Percentiles rank a stretch among this genome's conserved stretches.
Conservation (phyloP, 2,888 invertebrate genomes). For the Polymixis lichenea region DNA sequence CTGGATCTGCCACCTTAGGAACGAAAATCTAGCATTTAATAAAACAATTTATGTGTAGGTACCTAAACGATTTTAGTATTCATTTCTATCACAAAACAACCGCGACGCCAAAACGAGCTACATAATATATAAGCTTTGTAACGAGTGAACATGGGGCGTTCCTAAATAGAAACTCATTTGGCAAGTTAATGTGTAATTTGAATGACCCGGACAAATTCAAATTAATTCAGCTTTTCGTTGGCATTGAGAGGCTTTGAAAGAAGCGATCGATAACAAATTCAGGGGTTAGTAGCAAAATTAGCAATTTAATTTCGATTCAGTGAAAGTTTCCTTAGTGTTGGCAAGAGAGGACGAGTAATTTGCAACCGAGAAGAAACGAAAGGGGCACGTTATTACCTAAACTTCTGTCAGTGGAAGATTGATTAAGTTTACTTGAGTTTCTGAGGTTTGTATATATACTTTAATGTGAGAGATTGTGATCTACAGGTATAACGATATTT, state of each 20-base stretch:
- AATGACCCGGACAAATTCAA: slow-evolving; percentile 73
- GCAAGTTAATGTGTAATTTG: slow-evolving; percentile 66
- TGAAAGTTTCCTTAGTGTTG: slow-evolving; percentile 80
- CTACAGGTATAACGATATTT: background rate
- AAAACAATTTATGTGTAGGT: slow-evolving; percentile 19
- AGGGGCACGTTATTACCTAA: slow-evolving; percentile 74
- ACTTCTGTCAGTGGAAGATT: slow-evolving; percentile 79
- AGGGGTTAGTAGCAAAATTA: slow-evolving; percentile 82
- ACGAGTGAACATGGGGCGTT: slow-evolving; percentile 45
- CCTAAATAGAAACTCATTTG: slow-evolving; percentile 67
- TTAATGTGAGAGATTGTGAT: slow-evolving; percentile 29
- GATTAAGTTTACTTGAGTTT: slow-evolving; percentile 74
- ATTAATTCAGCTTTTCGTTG: slow-evolving; percentile 74
- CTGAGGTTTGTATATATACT: slow-evolving; percentile 59
- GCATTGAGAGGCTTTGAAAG: slow-evolving; percentile 73
- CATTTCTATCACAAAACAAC: slow-evolving; percentile 36
- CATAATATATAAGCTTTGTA: slow-evolving; percentile 48
- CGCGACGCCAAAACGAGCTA: slow-evolving; percentile 27
- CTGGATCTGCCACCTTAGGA: background rate
- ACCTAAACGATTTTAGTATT: slow-evolving; percentile 31
- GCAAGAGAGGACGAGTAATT: slow-evolving; percentile 79
- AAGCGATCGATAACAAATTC: slow-evolving; percentile 80
- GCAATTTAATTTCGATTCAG: slow-evolving; percentile 84
- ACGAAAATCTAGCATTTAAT: slow-evolving; percentile 7
- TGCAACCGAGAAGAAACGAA: slow-evolving; percentile 77